A percentile compares a stretch with the other conserved stretches of the same genome.
Evolutionary conservation across 2,888 invertebrate species (phyloP).

Genomic region (Drosophila neoperkinsi): DNA sequence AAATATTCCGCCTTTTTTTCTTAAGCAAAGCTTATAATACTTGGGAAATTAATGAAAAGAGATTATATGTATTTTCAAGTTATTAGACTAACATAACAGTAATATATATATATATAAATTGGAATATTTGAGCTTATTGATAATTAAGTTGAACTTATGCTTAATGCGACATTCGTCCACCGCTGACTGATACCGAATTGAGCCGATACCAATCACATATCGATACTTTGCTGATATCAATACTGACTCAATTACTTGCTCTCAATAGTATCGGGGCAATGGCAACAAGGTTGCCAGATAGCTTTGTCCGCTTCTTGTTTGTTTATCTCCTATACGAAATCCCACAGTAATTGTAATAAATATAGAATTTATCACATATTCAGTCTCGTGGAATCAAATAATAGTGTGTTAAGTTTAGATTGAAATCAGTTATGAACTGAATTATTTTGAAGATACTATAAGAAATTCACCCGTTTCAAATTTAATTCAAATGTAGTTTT

Average conservation of each 20-base stretch:
- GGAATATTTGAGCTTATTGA: too few relatives aligned
- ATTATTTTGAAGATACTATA: not conserved
- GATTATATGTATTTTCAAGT: too few relatives aligned
- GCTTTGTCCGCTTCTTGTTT: not conserved
- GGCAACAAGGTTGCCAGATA: not conserved
- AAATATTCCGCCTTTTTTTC: not conserved
- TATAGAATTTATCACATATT: not conserved
- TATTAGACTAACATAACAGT: not conserved
- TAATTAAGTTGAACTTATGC: too few relatives aligned
- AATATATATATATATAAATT: too few relatives aligned
- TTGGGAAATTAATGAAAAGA: not conserved
- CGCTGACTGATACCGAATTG: too few relatives aligned
- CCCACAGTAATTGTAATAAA: not conserved
- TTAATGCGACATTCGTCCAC: too few relatives aligned
- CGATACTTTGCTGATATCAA: accelerated
- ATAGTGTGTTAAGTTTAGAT: not conserved
- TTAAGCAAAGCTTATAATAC: not conserved
- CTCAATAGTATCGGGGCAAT: not conserved
- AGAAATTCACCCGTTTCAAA: not conserved
- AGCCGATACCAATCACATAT: not conserved
- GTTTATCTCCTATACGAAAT: not conserved
- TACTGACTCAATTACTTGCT: not conserved
- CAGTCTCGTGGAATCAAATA: not conserved
- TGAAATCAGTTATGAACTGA: not conserved
- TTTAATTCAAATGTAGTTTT: not conserved